Conservation (phyloP, 2,113 vertebrate species). For the Nerophis ophidion region DNA sequence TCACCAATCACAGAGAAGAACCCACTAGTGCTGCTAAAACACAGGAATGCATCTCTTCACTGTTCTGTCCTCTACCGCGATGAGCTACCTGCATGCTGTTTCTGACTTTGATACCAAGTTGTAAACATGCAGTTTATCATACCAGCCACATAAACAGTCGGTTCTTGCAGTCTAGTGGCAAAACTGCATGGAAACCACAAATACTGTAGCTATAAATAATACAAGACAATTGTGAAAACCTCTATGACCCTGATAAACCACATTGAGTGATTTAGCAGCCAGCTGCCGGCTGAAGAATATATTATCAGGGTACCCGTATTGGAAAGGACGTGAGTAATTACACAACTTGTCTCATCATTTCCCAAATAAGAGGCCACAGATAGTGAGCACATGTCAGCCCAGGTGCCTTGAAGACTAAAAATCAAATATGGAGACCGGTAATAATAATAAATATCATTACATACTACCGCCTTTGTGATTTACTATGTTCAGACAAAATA, state of each 20-base stretch:
- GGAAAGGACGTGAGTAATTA: background rate
- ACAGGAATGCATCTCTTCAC: slow-evolving; percentile 52
- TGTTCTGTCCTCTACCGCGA: slow-evolving; percentile 9
- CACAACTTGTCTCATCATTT: slow-evolving; percentile 5
- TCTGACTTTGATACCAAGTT: background rate
- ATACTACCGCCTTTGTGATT: no score
- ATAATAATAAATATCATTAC: no score
- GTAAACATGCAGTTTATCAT: background rate
- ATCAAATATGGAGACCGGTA: no score
- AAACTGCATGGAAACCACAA: background rate
- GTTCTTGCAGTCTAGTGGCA: background rate
- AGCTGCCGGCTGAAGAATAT: slow-evolving; percentile 11
- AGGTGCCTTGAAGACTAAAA: background rate
- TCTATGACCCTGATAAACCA: background rate
- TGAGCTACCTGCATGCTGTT: slow-evolving; percentile 5
- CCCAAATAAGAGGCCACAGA: slow-evolving; percentile 31
- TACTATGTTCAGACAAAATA: no score
- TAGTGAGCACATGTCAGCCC: slow-evolving; percentile 12
- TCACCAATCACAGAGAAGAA: slow-evolving; percentile 50
- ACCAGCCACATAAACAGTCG: background rate
- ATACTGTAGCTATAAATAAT: background rate
- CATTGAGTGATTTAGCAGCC: background rate
- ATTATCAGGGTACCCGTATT: background rate
- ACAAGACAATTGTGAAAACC: background rate
- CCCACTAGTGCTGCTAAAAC: slow-evolving; percentile 59